Evolutionary conservation across 2,113 vertebrate species (phyloP).

Genomic region (Heptranchias perlo): DNA sequence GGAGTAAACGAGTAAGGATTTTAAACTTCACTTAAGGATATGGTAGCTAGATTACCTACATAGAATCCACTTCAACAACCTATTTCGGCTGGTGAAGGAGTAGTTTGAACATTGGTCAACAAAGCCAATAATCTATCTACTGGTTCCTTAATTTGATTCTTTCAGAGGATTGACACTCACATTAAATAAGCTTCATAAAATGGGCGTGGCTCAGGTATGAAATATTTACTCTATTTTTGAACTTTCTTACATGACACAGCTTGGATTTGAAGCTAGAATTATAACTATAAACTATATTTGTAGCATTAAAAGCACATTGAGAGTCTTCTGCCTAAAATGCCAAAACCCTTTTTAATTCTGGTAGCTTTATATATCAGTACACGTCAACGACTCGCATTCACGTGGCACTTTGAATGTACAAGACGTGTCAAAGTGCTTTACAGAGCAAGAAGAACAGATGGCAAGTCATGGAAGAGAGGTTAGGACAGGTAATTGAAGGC

Average conservation of each 20-base stretch:
- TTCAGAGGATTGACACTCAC: background rate
- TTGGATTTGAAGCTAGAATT: background rate
- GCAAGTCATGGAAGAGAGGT: background rate
- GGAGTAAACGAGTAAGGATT: background rate
- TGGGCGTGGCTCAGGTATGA: background rate
- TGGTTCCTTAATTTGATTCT: background rate
- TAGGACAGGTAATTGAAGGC: background rate
- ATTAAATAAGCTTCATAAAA: background rate
- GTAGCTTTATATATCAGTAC: background rate
- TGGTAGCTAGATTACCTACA: background rate
- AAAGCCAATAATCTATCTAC: background rate
- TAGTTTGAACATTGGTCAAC: background rate
- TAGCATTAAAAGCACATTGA: background rate
- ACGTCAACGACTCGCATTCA: background rate
- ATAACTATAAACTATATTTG: background rate
- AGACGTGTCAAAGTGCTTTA: background rate
- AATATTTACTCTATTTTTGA: background rate
- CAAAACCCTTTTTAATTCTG: background rate
- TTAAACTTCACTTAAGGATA: background rate
- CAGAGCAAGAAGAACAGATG: background rate
- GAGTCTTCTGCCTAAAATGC: background rate
- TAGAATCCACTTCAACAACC: background rate
- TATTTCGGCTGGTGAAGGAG: background rate
- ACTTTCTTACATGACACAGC: background rate
- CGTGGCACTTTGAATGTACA: background rate